A percentile compares a stretch with the other conserved stretches of the same genome.
Conservation (phyloP, 92 coral and sea anemone species). For the Desmophyllum pertusum region DNA sequence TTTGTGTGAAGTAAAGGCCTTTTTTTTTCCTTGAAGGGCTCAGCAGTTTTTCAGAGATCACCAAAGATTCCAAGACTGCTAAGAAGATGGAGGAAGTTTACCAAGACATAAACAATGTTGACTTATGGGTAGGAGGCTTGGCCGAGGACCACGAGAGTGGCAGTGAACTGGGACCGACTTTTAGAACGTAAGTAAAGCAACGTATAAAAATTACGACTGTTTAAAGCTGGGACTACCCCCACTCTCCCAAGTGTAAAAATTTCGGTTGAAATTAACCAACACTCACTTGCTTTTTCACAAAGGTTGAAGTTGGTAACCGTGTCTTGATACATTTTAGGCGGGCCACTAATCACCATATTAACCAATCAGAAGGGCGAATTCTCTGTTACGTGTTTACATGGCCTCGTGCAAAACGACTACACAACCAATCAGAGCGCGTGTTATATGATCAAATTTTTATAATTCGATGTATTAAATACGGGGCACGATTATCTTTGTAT, state of each 20-base stretch:
- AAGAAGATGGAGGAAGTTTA: conserved; percentile 63
- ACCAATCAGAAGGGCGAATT: neutral
- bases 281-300: neutral
- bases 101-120: conserved; percentile 72
- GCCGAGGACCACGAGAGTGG: conserved; percentile 89
- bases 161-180: conserved; percentile 83
- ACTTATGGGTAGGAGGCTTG: conserved; percentile 92
- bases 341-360: neutral
- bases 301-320: neutral
- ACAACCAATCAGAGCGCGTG: no score
- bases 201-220: neutral
- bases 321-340: neutral
- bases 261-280: neutral
- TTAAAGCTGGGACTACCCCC: neutral
- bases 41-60: conserved; percentile 62
- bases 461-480: no score
- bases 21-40: neutral
- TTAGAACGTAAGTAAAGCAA: conserved; percentile 70
- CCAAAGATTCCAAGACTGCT: conserved; percentile 50
- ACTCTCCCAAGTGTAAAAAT: neutral
- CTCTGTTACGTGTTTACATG: no score
- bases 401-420: no score
- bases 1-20: neutral
- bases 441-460: no score
- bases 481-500: neutral